Conservation (phyloP, 2,113 vertebrate species). For the Hystrix brachyura region DNA sequence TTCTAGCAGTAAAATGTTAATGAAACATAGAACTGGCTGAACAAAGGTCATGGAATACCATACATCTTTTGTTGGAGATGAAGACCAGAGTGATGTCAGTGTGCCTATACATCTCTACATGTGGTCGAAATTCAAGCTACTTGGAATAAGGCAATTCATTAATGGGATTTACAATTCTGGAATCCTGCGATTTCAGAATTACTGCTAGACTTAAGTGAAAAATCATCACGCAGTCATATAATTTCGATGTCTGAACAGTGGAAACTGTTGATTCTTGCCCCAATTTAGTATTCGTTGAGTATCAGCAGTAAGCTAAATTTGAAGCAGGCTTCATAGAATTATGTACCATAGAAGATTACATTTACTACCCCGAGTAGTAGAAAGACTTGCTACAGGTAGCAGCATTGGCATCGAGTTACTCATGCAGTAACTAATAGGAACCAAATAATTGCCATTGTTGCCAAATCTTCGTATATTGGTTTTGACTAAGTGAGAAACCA, state of each 20-base stretch:
- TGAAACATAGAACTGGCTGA: slow-evolving; percentile 30
- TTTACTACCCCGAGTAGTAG: not conserved
- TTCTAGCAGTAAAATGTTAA: slow-evolving; percentile 13
- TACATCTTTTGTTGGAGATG: slow-evolving; percentile 22
- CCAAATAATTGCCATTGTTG: not conserved
- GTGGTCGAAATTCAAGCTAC: slow-evolving; percentile 18
- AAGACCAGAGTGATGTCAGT: not conserved
- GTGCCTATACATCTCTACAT: not conserved
- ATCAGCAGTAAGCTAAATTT: too few species aligned
- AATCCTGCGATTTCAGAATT: slow-evolving; percentile 36
- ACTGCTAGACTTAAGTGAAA: slow-evolving; percentile 7
- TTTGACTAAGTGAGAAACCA: slow-evolving; percentile 6
- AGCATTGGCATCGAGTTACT: not conserved
- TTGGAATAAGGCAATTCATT: slow-evolving; percentile 15
- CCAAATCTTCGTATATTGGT: slow-evolving; percentile 7
- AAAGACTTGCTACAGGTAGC: not conserved
- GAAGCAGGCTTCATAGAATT: not conserved
- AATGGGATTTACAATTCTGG: slow-evolving; percentile 28
- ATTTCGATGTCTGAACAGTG: not conserved
- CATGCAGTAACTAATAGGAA: slow-evolving; percentile 1
- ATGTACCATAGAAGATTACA: slow-evolving; percentile 19
- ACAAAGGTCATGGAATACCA: not conserved
- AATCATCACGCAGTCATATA: not conserved
- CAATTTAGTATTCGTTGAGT: slow-evolving; percentile 41
- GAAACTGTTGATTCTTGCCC: slow-evolving; percentile 20